phyloP scores from a whole-genome alignment of 2,888 invertebrate species.

The Clostera curtula region DNA sequence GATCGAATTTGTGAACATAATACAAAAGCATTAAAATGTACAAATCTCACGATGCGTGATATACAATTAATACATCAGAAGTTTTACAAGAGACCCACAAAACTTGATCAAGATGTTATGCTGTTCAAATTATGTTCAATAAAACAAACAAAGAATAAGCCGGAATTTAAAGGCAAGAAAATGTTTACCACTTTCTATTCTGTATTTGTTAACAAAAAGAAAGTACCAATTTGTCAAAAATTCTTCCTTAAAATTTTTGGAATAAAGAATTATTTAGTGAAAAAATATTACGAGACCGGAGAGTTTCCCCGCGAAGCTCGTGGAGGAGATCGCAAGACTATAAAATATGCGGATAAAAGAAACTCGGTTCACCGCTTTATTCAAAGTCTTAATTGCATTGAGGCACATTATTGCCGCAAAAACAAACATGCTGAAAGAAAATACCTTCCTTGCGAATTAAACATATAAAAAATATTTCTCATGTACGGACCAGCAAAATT shows the following conservation, averaged over 20 bases:
- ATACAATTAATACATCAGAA: slow-evolving; percentile 4
- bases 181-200: slow-evolving; percentile 1
- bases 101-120: slow-evolving; percentile 3
- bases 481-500: slow-evolving; percentile 1
- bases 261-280: slow-evolving; percentile 1
- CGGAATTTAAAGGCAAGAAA: too few relatives aligned
- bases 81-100: slow-evolving; percentile 6
- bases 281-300: neutral
- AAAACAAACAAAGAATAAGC: slow-evolving; percentile 1
- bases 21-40: slow-evolving; percentile 9
- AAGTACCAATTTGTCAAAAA: slow-evolving; percentile 8
- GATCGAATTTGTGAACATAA: slow-evolving; percentile 9
- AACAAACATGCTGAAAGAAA: slow-evolving; percentile 9
- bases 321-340: slow-evolving; percentile 16
- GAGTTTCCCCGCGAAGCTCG: slow-evolving; percentile 13
- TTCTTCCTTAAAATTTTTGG: slow-evolving; percentile 6
- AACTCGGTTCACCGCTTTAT: slow-evolving; percentile 20
- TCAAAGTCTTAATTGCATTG: slow-evolving; percentile 16
- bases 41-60: slow-evolving; percentile 8
- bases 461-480: slow-evolving; percentile 12
- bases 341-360: slow-evolving; percentile 14
- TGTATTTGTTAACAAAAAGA: slow-evolving; percentile 5
- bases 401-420: slow-evolving; percentile 18
- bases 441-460: slow-evolving; percentile 16
- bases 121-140: slow-evolving; percentile 9